Conservation (phyloP, 2,113 vertebrate species). For the Boleophthalmus pectinirostris region DNA sequence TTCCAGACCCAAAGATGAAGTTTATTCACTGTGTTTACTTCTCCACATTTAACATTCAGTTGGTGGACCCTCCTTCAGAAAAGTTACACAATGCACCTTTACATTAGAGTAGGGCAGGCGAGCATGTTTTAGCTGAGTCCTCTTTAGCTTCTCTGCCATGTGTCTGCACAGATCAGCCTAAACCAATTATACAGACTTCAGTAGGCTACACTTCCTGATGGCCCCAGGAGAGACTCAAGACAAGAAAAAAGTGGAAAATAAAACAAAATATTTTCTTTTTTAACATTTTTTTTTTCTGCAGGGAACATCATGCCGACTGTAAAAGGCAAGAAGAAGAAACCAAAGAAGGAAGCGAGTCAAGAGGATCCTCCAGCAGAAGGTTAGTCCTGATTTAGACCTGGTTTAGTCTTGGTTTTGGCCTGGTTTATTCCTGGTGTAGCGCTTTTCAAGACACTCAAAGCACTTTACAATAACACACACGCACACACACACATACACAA, state of each 20-base stretch:
- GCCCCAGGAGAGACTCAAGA: not conserved
- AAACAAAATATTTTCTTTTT: not conserved
- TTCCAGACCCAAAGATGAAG: no score
- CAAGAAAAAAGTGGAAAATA: not conserved
- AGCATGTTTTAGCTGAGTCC: not conserved
- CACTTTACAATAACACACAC: no score
- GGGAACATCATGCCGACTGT: slow-evolving; percentile 72
- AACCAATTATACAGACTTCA: slow-evolving; percentile 1
- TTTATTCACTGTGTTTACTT: no score
- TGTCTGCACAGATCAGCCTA: not conserved
- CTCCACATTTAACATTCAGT: no score
- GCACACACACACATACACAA: no score
- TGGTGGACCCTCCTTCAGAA: no score
- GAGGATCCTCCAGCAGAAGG: slow-evolving; percentile 76
- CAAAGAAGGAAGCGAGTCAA: slow-evolving; percentile 78
- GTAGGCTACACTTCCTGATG: not conserved
- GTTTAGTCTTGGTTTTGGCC: no score
- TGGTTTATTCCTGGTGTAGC: no score
- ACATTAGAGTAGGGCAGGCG: no score
- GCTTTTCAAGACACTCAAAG: no score
- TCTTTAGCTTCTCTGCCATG: not conserved
- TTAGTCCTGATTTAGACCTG: slow-evolving; percentile 10
- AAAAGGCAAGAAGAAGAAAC: slow-evolving; percentile 88
- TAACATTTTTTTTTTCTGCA: not conserved
- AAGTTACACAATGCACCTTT: no score